Evolutionary conservation across 2,888 invertebrate species (phyloP).

Genomic region (Mongoloraphidia duomilia): DNA sequence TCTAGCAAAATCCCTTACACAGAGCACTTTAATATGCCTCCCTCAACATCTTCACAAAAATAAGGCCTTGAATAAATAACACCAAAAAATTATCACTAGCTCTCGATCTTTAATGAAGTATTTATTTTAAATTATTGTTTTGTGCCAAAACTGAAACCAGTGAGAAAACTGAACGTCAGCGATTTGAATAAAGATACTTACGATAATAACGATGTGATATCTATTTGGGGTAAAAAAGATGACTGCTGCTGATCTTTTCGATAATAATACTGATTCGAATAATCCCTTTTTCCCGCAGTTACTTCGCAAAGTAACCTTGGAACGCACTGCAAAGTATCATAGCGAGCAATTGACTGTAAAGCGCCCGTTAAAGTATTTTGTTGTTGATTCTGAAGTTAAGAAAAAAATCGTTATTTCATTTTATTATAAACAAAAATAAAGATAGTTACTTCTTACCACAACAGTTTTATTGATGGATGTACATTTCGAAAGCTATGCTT

Average conservation of each 20-base stretch:
- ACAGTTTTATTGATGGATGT: no score
- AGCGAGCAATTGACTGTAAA: constrained; percentile 44
- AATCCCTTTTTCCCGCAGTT: constrained; percentile 38
- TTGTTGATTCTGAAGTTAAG: no score
- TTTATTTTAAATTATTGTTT: not conserved
- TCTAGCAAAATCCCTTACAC: no score
- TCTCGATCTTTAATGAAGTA: no score
- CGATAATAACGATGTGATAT: constrained; percentile 43
- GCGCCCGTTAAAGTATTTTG: constrained; percentile 28
- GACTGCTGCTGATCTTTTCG: constrained; percentile 12
- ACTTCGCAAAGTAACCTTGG: constrained; percentile 67
- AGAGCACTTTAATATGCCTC: no score
- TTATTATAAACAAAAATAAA: no score
- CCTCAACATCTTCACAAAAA: no score
- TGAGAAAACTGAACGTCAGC: constrained; percentile 4
- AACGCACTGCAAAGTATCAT: constrained; percentile 69
- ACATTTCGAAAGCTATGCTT: no score
- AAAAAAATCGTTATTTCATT: no score
- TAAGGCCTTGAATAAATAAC: no score
- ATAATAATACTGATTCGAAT: constrained; percentile 23
- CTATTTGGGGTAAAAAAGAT: constrained; percentile 27
- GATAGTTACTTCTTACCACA: no score
- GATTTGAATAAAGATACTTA: constrained; percentile 26
- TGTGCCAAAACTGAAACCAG: not conserved
- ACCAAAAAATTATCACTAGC: no score